Conservation (phyloP, 37 sponge, comb jelly and placozoan species). For the Amphimedon queenslandica region DNA sequence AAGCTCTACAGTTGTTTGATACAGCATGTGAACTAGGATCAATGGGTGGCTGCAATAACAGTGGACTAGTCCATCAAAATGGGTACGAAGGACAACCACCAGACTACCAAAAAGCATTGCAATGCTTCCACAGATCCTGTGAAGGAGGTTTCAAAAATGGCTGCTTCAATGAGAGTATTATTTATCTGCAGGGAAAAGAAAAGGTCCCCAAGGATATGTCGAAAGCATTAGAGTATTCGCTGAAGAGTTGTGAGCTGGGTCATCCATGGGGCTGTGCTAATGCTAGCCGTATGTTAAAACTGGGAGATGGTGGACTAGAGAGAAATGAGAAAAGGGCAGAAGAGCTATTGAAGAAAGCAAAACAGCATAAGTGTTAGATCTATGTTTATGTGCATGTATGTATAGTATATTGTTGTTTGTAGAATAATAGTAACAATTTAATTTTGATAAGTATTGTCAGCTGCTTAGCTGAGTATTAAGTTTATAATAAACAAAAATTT, state of each 20-base stretch:
- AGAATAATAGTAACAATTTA: no score
- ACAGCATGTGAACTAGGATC: slow-evolving; percentile 21
- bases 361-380: background rate
- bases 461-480: no score
- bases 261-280: slow-evolving; percentile 60
- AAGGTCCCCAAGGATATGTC: slow-evolving; percentile 30
- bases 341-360: slow-evolving; percentile 15
- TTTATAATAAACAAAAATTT: no score
- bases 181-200: slow-evolving; percentile 32
- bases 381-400: background rate
- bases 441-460: no score
- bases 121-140: slow-evolving; percentile 21
- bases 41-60: slow-evolving; percentile 58
- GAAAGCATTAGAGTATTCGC: slow-evolving; percentile 39
- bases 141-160: slow-evolving; percentile 34
- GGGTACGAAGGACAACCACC: background rate
- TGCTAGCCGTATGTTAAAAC: slow-evolving; percentile 36
- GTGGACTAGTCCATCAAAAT: slow-evolving; percentile 45
- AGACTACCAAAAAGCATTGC: slow-evolving; percentile 17
- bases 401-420: no score
- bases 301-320: slow-evolving; percentile 31
- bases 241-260: slow-evolving; percentile 48
- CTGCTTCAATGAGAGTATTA: slow-evolving; percentile 49
- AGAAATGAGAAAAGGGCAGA: slow-evolving; percentile 17
- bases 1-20: slow-evolving; percentile 21